These are phyloP conservation scores for Sebastes variabilis DNA, from an alignment of 2,797 vertebrate species.

Conservation along the genomic window DNA sequence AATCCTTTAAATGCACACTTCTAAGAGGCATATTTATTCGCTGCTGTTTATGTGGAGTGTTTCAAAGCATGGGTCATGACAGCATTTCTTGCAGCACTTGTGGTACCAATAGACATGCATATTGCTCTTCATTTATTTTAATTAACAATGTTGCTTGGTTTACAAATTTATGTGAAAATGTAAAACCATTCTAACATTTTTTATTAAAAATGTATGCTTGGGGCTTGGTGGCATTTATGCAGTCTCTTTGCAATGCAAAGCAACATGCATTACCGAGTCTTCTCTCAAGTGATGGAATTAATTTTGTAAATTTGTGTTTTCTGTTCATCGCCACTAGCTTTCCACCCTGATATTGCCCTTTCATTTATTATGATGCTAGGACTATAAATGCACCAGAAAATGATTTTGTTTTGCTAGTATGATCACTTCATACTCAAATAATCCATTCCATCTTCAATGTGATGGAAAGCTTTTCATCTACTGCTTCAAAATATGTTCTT, in stretches of 20 bases:
- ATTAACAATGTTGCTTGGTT: constrained; percentile 51
- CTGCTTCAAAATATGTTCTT: constrained; percentile 22
- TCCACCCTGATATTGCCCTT: constrained; percentile 27
- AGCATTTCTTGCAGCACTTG: constrained; percentile 11
- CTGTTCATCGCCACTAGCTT: constrained; percentile 29
- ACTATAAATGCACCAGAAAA: constrained; percentile 18
- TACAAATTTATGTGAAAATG: constrained; percentile 49
- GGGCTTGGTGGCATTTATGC: constrained; percentile 50
- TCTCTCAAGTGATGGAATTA: constrained; percentile 45
- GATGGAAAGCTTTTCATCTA: constrained; percentile 41
- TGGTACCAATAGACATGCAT: constrained; percentile 28
- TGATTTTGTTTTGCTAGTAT: background rate
- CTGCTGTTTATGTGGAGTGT: constrained; percentile 19
- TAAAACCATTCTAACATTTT: constrained; percentile 51
- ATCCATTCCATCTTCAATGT: constrained; percentile 12
- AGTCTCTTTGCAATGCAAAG: constrained; percentile 61
- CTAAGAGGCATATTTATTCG: constrained; percentile 1
- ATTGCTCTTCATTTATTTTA: constrained; percentile 51
- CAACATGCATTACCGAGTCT: constrained; percentile 40
- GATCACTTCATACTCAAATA: constrained; percentile 17
- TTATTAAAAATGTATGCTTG: constrained; percentile 59
- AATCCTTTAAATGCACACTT: constrained; percentile 10
- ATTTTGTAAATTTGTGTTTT: constrained; percentile 55
- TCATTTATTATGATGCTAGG: constrained; percentile 7
- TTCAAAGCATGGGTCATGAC: constrained; percentile 30